These are phyloP conservation scores for Leptinotarsa tumamoca DNA, from an alignment of 2,888 invertebrate genomes.

Conservation along the genomic window DNA sequence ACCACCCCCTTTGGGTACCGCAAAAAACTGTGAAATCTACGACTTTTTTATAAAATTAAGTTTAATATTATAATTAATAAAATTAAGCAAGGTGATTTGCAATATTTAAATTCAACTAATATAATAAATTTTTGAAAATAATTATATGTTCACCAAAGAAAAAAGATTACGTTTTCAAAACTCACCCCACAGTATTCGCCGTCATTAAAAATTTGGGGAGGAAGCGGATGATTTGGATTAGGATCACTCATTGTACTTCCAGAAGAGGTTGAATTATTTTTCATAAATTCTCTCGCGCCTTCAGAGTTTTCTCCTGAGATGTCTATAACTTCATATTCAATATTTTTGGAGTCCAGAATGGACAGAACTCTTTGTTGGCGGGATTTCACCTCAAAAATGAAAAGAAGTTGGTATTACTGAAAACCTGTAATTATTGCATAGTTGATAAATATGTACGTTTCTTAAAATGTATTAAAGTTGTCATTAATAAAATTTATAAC, in stretches of 20 bases:
- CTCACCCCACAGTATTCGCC: slow-evolving; percentile 92
- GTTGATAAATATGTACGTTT: not conserved
- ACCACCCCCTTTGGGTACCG: too few relatives aligned
- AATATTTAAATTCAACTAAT: not conserved
- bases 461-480: not conserved
- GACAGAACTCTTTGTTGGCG: slow-evolving; percentile 92
- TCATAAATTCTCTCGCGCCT: slow-evolving; percentile 91
- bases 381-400: slow-evolving; percentile 84
- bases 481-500: too few relatives aligned
- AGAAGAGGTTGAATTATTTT: slow-evolving; percentile 82
- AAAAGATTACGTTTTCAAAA: slow-evolving; percentile 41
- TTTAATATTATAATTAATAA: too few relatives aligned
- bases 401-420: not conserved
- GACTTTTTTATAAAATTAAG: too few relatives aligned
- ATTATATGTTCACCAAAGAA: too few relatives aligned
- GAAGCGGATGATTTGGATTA: slow-evolving; percentile 82
- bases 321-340: slow-evolving; percentile 91
- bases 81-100: too few relatives aligned
- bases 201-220: slow-evolving; percentile 95
- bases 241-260: slow-evolving; percentile 80
- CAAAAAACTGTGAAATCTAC: too few relatives aligned
- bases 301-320: slow-evolving; percentile 94
- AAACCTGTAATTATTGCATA: not conserved
- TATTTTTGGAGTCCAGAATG: slow-evolving; percentile 91
- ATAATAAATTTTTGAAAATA: not conserved